Percentiles rank a stretch among this genome's conserved stretches.
Evolutionary conservation across 2,797 vertebrate genomes (phyloP).

Genomic region (Urophycis tenuis): DNA sequence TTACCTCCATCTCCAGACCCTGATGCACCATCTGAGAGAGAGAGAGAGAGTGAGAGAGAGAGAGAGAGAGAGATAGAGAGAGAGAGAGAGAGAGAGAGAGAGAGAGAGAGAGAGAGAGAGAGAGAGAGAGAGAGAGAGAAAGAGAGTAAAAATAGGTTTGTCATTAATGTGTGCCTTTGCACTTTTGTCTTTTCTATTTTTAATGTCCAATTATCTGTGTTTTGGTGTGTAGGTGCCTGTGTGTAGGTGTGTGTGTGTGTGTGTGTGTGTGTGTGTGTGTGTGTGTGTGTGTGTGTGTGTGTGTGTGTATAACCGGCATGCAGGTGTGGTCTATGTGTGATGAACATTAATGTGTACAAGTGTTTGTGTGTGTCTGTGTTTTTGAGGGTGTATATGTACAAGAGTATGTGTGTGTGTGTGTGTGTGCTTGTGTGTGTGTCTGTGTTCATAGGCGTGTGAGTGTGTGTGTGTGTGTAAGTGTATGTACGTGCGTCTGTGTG

Average conservation of each 20-base stretch:
- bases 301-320: conserved; percentile 30
- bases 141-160: not conserved
- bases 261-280: not conserved
- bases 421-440: too few species aligned
- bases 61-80: not conserved
- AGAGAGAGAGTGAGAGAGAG: conserved; percentile 24
- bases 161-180: not conserved
- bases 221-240: not conserved
- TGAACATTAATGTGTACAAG: not conserved
- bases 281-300: conserved; percentile 31
- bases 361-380: not conserved
- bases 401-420: not conserved
- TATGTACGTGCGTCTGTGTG: not conserved
- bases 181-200: not conserved
- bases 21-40: conserved; percentile 80
- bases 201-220: not conserved
- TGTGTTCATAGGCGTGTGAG: not conserved
- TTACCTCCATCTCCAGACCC: conserved; percentile 91
- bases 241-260: not conserved
- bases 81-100: not conserved
- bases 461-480: not conserved
- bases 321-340: not conserved
- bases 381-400: not conserved
- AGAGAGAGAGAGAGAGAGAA: too few species aligned
- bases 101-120: too few species aligned